These are phyloP conservation scores for Andrena marginata DNA, from an alignment of 2,888 invertebrate species.

Conservation along the genomic window DNA sequence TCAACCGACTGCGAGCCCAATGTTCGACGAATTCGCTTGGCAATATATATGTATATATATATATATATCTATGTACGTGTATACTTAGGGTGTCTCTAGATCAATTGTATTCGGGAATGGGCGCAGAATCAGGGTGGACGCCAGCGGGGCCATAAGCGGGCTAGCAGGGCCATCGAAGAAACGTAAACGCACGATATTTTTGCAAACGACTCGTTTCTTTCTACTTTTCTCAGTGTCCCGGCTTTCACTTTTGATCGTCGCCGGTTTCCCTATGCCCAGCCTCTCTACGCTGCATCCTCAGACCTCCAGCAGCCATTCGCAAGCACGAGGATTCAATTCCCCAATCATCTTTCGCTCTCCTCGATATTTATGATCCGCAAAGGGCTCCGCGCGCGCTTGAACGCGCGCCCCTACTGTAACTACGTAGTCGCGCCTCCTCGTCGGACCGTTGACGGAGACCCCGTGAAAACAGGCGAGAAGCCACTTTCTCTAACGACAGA, in stretches of 20 bases:
- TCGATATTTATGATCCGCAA: neutral
- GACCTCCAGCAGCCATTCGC: neutral
- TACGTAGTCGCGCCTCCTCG: too few relatives aligned
- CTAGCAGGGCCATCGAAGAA: slow-evolving; percentile 48
- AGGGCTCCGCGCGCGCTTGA: neutral
- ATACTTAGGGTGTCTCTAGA: slow-evolving; percentile 36
- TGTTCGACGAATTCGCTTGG: slow-evolving; percentile 43
- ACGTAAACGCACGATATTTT: slow-evolving; percentile 53
- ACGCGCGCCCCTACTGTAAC: too few relatives aligned
- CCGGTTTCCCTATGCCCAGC: slow-evolving; percentile 19
- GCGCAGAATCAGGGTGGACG: slow-evolving; percentile 45
- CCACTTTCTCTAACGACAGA: neutral
- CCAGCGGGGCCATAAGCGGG: slow-evolving; percentile 12
- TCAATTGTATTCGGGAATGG: slow-evolving; percentile 42
- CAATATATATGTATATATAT: slow-evolving; percentile 51
- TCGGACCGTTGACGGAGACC: neutral
- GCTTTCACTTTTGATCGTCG: slow-evolving; percentile 14
- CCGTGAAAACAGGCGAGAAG: neutral
- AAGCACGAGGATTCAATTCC: neutral
- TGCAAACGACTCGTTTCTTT: slow-evolving; percentile 60
- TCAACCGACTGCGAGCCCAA: neutral
- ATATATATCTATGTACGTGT: slow-evolving; percentile 51
- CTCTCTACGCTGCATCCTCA: neutral
- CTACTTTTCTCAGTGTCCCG: slow-evolving; percentile 62
- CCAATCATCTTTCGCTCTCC: neutral